Base-by-base conservation (phyloP, 2,888 invertebrate genomes). In the Diarsia mendica region DNA sequence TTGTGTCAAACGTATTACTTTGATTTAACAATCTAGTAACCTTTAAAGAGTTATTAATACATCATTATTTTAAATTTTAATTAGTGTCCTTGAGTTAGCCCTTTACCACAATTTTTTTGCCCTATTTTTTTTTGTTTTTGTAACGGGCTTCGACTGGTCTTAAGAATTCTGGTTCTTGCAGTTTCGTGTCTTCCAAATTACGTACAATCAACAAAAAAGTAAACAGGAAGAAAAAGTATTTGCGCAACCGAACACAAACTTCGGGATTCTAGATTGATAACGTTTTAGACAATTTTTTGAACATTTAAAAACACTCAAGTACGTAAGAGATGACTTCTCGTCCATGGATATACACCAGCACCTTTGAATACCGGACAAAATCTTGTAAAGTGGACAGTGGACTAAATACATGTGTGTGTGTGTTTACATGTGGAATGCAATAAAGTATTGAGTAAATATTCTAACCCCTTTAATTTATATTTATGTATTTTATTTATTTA, bases 101-200 rank as follows among this genome's bases (percentile, higher is more conserved):
- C 10, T 63, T 39, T 51, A 28, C 13, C n/a, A 33, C 10, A n/a
- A 28, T 65, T 44, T n/a, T 28, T 63, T n/a, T 13, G 39, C 20
- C 65, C 3, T 46, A 1, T 28, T 67, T n/a, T 1, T 33, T 49
- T 66, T 79, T 71, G 15, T 55, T 48, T 18, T 65, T 64, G 3
- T 23, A 53, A 65, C 48, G 10, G 28, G 23, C 28, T 53, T 15
- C 9, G 33, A 74, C 60, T 46, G 33, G 67, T 68, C 66, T 67
- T 28, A 11, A 11, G 9, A 64, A 67, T 51, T 66, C 5, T 39
- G 23, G 66, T 77, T 77, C 15, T 64, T 75, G 77, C 53, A 55
- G 3, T 64, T 28, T 48, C 15, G 39, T 11, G 51, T 9, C n/a
- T n/a, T 13, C 9, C 15, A 48, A 55, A 23, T 48, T 39, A 48